Base-by-base conservation (phyloP, 2,113 vertebrate species). In the Struthio camelus region DNA sequence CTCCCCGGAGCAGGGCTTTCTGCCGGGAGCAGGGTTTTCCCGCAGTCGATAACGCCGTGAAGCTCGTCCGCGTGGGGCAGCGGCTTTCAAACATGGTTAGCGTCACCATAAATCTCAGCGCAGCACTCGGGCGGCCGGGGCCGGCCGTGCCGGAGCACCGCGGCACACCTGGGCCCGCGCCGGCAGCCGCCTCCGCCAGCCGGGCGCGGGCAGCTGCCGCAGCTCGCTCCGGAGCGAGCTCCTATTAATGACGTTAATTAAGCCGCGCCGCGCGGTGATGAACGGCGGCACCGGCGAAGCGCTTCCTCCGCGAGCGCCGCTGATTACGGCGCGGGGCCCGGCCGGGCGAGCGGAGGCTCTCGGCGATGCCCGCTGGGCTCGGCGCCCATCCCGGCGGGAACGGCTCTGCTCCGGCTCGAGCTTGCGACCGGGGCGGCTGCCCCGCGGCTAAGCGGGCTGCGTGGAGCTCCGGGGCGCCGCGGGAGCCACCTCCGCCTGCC, bases 231-330 rank as follows among this genome's bases (percentile, higher is more conserved):
- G 48, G 95, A 96, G 95, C 91, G 94, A 98, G 97, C 97, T 97
- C 97, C 96, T 97, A 96, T 98, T 98, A 98, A 98, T 96, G 97
- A 97, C 92, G 76, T 93, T 98, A 97, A 98, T 98, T 98, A 97
- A 98, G 96, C 92, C 1, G 20, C 13, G 85, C 96, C 80, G 94
- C 81, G 53, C 3, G 51, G 90, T 89, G 96, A 97, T 95, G 93
- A 97, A 91, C 17, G 15, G 93, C 46, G 14, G 65, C 36, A 3
- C 38, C 6, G 30, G 80, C 14, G 15, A 46, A 46, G 50, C 2
- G 10, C 42, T 19, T 38, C 24, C 79, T 76, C 24, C 15, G 38
- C 65, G 25, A 17, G 36, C 2, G 40, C 38, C 42, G 20, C 51
- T 76, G 67, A 89, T 82, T 75, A 73, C 79, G 24, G 71, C 53